Evolutionary conservation across 2,888 invertebrate species (phyloP).

Genomic region (Ormyrus pomaceus): DNA sequence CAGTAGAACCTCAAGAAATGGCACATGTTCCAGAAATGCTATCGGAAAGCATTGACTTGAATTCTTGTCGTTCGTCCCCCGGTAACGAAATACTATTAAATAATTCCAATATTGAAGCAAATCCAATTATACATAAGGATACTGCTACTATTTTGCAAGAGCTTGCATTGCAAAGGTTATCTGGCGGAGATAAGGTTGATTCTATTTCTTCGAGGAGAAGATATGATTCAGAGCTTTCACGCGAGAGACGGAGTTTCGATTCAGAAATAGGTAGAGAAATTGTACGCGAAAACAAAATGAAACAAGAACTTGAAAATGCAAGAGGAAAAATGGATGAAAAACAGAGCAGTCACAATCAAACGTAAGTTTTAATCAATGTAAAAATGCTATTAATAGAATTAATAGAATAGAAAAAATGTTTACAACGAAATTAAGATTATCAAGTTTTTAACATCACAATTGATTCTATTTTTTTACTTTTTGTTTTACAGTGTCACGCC

Average conservation of each 20-base stretch:
- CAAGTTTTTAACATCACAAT: not conserved
- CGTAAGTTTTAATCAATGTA: slow-evolving; percentile 40
- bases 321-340: slow-evolving; percentile 70
- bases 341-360: slow-evolving; percentile 57
- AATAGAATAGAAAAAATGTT: not conserved
- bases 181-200: slow-evolving; percentile 69
- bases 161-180: slow-evolving; percentile 70
- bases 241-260: slow-evolving; percentile 75
- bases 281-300: slow-evolving; percentile 75
- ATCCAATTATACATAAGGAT: slow-evolving; percentile 69
- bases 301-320: slow-evolving; percentile 72
- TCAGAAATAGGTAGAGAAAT: slow-evolving; percentile 77
- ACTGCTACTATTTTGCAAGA: slow-evolving; percentile 73
- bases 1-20: slow-evolving; percentile 70
- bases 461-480: not conserved
- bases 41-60: slow-evolving; percentile 65
- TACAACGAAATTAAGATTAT: not conserved
- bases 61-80: slow-evolving; percentile 66
- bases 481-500: slow-evolving; percentile 21
- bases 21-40: slow-evolving; percentile 71
- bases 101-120: slow-evolving; percentile 67
- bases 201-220: slow-evolving; percentile 61
- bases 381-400: not conserved
- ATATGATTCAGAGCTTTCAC: slow-evolving; percentile 66
- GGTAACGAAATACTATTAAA: slow-evolving; percentile 36